These are phyloP conservation scores for Alfaro cultratus DNA, from an alignment of 2,797 vertebrate species.

Conservation along the genomic window DNA sequence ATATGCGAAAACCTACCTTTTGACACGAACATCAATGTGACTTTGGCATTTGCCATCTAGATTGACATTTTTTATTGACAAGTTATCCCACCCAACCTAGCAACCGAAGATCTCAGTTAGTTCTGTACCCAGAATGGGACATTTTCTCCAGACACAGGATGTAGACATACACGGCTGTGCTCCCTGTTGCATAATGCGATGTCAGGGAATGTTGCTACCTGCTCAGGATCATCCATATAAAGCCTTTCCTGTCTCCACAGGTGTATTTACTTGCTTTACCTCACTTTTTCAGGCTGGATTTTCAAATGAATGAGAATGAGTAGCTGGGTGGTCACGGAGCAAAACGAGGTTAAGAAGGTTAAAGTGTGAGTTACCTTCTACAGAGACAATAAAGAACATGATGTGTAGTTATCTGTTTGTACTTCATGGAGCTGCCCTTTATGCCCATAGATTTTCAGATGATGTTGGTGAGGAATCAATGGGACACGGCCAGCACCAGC, in stretches of 20 bases:
- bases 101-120: not conserved
- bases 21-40: not conserved
- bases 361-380: slow-evolving; percentile 60
- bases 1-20: not conserved
- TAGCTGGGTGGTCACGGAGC: slow-evolving; percentile 14
- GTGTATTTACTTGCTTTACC: slow-evolving; percentile 42
- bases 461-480: slow-evolving; percentile 90
- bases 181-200: slow-evolving; percentile 58
- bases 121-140: slow-evolving; percentile 29
- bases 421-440: slow-evolving; percentile 79
- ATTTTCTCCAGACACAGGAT: slow-evolving; percentile 47
- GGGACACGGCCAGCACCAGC: slow-evolving; percentile 86
- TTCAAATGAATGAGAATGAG: slow-evolving; percentile 48
- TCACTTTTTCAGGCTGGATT: slow-evolving; percentile 36
- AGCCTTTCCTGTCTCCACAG: slow-evolving; percentile 25
- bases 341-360: slow-evolving; percentile 44
- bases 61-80: not conserved
- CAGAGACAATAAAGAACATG: slow-evolving; percentile 60
- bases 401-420: slow-evolving; percentile 78
- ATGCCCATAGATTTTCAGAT: slow-evolving; percentile 91
- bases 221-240: slow-evolving; percentile 67
- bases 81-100: not conserved
- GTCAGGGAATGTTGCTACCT: slow-evolving; percentile 70
- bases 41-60: not conserved
- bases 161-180: slow-evolving; percentile 45